phyloP scores from a whole-genome alignment of 2,888 invertebrate species.

The Microplitis manilae region DNA sequence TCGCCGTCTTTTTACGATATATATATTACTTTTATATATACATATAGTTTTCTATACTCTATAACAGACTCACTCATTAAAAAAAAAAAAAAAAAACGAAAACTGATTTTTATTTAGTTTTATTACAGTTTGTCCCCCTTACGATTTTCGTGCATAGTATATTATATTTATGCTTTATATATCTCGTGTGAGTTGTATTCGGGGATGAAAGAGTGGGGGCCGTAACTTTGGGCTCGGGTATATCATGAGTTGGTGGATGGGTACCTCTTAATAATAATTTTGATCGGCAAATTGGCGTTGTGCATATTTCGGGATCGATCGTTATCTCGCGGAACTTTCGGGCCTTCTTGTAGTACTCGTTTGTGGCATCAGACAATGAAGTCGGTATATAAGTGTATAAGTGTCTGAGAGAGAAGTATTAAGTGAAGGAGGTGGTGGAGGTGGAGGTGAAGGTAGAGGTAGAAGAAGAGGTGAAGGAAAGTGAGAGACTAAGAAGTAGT shows the following conservation, averaged over 20 bases:
- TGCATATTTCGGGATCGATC: slow-evolving; percentile 68
- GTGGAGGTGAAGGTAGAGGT: slow-evolving; percentile 3
- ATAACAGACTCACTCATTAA: background rate
- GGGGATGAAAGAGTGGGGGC: background rate
- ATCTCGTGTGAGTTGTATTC: background rate
- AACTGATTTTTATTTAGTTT: background rate
- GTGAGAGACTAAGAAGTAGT: slow-evolving; percentile 8
- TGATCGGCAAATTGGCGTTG: slow-evolving; percentile 69
- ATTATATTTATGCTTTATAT: background rate
- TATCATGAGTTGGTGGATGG: slow-evolving; percentile 6
- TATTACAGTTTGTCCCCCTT: slow-evolving; percentile 29
- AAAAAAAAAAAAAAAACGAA: background rate
- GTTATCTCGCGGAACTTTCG: slow-evolving; percentile 67
- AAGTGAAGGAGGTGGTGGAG: slow-evolving; percentile 12
- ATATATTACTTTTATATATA: background rate
- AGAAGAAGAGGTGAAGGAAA: slow-evolving; percentile 25
- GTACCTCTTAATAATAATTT: slow-evolving; percentile 71
- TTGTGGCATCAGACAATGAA: background rate
- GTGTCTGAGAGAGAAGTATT: slow-evolving; percentile 4
- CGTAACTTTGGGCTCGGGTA: background rate
- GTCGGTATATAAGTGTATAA: slow-evolving; percentile 13
- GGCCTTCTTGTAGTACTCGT: slow-evolving; percentile 52
- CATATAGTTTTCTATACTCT: background rate
- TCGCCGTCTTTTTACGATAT: background rate
- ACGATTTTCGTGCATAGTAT: slow-evolving; percentile 13